These are phyloP conservation scores for Cercopithecus mona DNA, from an alignment of 2,113 vertebrate species.

Conservation along the genomic window DNA sequence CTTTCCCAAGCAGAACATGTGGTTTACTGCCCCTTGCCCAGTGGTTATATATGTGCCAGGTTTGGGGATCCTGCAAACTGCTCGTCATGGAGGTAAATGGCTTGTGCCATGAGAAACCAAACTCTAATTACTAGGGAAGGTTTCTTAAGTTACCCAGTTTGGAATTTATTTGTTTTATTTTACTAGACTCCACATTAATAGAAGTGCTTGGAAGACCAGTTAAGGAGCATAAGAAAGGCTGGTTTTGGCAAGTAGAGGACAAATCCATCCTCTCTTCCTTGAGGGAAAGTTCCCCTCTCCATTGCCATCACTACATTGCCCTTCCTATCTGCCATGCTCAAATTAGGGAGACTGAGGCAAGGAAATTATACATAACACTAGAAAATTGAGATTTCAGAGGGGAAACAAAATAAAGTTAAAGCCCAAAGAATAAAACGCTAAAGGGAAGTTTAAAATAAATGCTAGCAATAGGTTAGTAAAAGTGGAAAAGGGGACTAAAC, in stretches of 20 bases:
- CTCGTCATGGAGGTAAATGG: not conserved
- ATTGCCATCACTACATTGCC: rapidly evolving
- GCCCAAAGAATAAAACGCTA: not conserved
- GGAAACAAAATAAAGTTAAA: not conserved
- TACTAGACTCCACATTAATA: not conserved
- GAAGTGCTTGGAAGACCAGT: not conserved
- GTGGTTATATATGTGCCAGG: not conserved
- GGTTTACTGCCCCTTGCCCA: not conserved
- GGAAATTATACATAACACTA: not conserved
- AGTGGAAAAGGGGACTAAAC: not conserved
- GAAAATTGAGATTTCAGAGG: not conserved
- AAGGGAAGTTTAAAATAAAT: not conserved
- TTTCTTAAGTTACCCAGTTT: not conserved
- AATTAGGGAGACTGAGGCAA: not conserved
- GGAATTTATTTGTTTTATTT: not conserved
- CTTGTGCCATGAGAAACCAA: not conserved
- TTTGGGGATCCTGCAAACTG: not conserved
- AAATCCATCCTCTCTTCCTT: not conserved
- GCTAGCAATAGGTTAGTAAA: not conserved
- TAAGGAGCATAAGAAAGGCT: not conserved
- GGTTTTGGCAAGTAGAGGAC: not conserved
- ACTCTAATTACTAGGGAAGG: not conserved
- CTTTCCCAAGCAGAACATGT: not conserved
- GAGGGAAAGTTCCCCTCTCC: not conserved
- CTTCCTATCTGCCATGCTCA: not conserved